Conservation (phyloP, 1,140 invertebrate species). For the Apocrypta bakeri region DNA sequence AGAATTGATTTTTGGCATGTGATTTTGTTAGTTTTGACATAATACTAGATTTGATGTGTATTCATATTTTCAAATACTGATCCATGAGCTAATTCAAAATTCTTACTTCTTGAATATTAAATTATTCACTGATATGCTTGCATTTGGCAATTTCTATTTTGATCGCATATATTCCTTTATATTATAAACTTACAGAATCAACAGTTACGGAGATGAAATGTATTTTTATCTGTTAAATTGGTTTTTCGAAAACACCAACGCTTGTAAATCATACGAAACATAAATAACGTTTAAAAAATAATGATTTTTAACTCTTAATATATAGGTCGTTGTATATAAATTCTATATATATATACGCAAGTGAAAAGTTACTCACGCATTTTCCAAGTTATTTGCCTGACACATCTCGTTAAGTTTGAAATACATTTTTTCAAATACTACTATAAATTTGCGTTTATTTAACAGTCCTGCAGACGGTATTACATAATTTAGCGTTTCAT, state of each 20-base stretch:
- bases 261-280: background rate
- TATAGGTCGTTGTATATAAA: too few relatives aligned
- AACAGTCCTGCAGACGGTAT: background rate
- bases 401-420: background rate
- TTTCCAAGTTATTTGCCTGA: background rate
- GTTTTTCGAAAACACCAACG: background rate
- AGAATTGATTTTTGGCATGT: too few relatives aligned
- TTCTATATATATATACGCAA: background rate
- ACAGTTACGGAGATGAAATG: background rate
- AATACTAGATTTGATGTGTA: too few relatives aligned
- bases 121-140: too few relatives aligned
- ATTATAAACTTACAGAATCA: too few relatives aligned
- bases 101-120: too few relatives aligned
- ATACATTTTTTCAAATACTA: background rate
- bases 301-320: background rate
- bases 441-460: constrained; percentile 6
- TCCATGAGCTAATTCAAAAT: too few relatives aligned
- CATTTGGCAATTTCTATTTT: background rate
- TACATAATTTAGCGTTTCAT: constrained; percentile 20
- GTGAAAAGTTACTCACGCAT: background rate
- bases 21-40: too few relatives aligned
- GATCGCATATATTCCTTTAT: too few relatives aligned
- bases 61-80: too few relatives aligned
- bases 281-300: background rate
- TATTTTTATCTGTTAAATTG: background rate